Conservation (phyloP, 2,888 invertebrate genomes). For the Cyaniris semiargus region DNA sequence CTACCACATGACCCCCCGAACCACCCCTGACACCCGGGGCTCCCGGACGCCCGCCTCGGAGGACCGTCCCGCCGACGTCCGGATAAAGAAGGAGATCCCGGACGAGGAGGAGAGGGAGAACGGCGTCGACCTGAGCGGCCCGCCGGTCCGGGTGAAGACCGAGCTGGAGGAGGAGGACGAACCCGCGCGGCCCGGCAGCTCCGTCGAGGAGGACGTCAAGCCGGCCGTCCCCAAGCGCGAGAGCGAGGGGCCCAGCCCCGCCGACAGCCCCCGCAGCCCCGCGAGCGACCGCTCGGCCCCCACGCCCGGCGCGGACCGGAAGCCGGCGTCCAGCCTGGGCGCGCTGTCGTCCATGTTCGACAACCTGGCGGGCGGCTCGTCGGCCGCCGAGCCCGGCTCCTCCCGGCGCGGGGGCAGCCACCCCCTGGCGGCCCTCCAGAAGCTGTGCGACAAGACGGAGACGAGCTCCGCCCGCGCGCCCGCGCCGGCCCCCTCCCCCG, state of each 20-base stretch:
- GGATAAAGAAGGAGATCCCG: slow-evolving; percentile 80
- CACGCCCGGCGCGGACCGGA: slow-evolving; percentile 85
- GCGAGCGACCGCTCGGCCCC: slow-evolving; percentile 87
- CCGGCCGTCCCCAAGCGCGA: slow-evolving; percentile 74
- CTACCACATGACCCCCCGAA: slow-evolving; percentile 83
- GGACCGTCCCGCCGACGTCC: slow-evolving; percentile 80
- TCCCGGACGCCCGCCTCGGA: slow-evolving; percentile 82
- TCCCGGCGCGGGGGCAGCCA: slow-evolving; percentile 88
- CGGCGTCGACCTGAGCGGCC: slow-evolving; percentile 67
- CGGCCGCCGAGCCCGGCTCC: slow-evolving; percentile 73
- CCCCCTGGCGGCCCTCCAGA: slow-evolving; percentile 96
- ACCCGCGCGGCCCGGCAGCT: slow-evolving; percentile 67
- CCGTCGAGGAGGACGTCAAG: slow-evolving; percentile 65
- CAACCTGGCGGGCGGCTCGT: slow-evolving; percentile 84
- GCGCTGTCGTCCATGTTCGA: slow-evolving; percentile 95
- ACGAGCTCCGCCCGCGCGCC: slow-evolving; percentile 83
- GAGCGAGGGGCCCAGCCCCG: slow-evolving; percentile 77
- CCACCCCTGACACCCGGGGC: slow-evolving; percentile 85
- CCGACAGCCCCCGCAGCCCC: slow-evolving; percentile 86
- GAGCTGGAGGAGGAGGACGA: slow-evolving; percentile 83
- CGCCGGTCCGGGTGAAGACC: slow-evolving; percentile 82
- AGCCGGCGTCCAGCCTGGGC: slow-evolving; percentile 85
- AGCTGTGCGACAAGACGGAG: slow-evolving; percentile 97
- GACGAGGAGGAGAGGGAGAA: slow-evolving; percentile 77
- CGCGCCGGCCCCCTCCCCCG: slow-evolving; percentile 78